Evolutionary conservation across 1,140 invertebrate species (phyloP).

Genomic region (Delia radicum): DNA sequence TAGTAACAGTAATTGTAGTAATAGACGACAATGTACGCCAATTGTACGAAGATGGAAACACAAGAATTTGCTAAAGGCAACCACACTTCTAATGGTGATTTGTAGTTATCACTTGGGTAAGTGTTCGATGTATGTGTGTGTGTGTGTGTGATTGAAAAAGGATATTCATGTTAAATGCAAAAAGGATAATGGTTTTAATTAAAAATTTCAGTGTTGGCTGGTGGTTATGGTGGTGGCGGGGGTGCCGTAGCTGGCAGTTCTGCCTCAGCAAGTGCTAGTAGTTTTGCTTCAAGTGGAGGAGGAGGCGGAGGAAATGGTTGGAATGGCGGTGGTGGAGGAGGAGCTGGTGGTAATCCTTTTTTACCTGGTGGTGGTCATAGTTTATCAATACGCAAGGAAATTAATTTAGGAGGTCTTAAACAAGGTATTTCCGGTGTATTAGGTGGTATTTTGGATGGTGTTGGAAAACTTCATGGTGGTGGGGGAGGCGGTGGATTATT

Average conservation of each 20-base stretch:
- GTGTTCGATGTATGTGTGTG: neutral
- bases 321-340: neutral
- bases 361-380: conserved; percentile 12
- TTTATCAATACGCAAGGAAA: conserved; percentile 11
- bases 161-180: neutral
- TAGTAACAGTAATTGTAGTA: neutral
- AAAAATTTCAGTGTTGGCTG: conserved; percentile 2
- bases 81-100: neutral
- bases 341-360: conserved; percentile 19
- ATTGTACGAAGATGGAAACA: neutral
- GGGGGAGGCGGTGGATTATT: neutral
- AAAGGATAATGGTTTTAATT: conserved; percentile 7
- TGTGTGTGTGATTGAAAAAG: neutral
- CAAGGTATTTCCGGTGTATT: conserved; percentile 2
- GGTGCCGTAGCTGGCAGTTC: conserved; percentile 14
- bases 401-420: conserved; percentile 8
- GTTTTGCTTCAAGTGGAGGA: conserved; percentile 12
- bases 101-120: neutral
- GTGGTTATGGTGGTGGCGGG: conserved; percentile 21
- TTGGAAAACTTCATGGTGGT: conserved; percentile 11
- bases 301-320: neutral
- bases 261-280: conserved; percentile 17
- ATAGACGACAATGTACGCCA: neutral
- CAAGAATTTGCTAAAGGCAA: neutral
- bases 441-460: conserved; percentile 14